A percentile compares a stretch with the other conserved stretches of the same genome.
These are phyloP conservation scores for Orestias chungarensis DNA, from an alignment of 2,797 vertebrate genomes.

Conservation along the genomic window DNA sequence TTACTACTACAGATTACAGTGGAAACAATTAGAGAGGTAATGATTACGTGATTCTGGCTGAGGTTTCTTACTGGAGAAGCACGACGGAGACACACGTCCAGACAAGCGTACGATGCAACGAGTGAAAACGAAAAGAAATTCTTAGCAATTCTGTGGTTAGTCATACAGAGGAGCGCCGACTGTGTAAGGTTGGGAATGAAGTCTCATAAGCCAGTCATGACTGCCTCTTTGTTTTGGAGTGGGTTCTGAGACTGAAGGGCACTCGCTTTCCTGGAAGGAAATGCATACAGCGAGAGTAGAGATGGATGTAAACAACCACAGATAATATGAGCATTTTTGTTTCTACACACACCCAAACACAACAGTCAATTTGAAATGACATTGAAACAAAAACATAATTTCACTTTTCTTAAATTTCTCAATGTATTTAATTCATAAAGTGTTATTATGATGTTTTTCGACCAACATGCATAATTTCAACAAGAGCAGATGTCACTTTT, in stretches of 20 bases:
- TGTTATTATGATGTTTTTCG: too few relatives aligned
- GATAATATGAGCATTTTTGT: not conserved
- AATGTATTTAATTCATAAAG: too few relatives aligned
- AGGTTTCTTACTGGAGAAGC: not conserved
- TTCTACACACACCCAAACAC: not conserved
- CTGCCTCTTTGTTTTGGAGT: not conserved
- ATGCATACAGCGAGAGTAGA: not conserved
- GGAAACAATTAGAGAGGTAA: slow-evolving; percentile 13
- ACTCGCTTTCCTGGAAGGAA: not conserved
- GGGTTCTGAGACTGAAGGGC: not conserved
- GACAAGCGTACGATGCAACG: not conserved
- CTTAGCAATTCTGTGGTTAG: not conserved
- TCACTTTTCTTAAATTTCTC: too few relatives aligned
- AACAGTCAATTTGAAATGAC: not conserved
- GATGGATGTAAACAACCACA: not conserved
- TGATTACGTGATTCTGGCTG: slow-evolving; percentile 5
- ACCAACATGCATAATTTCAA: not conserved
- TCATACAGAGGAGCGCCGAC: not conserved
- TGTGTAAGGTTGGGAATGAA: not conserved
- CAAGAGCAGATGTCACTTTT: not conserved
- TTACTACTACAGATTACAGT: not conserved
- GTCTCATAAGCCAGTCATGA: not conserved
- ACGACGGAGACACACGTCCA: not conserved
- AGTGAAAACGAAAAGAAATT: not conserved
- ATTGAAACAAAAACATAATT: not conserved